Percentiles rank a stretch among this genome's conserved stretches.
Conservation (phyloP, 2,113 vertebrate species). For the Paracanthobrama guichenoti region DNA sequence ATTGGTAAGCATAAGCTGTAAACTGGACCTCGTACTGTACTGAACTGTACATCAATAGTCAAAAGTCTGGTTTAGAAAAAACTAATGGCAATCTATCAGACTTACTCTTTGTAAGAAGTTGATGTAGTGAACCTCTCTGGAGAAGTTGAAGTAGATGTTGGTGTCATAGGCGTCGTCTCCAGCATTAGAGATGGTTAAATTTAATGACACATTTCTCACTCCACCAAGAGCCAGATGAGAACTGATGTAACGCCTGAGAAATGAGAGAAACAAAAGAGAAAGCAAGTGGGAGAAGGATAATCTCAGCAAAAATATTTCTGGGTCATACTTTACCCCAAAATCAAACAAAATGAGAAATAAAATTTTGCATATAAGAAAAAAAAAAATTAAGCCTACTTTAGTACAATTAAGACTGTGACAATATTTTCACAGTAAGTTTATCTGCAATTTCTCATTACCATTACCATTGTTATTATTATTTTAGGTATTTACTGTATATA, state of each 20-base stretch:
- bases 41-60: not conserved
- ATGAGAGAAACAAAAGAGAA: not conserved
- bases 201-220: conserved; percentile 92
- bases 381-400: not conserved
- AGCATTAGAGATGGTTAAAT: conserved; percentile 88
- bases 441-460: not conserved
- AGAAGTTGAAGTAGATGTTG: conserved; percentile 95
- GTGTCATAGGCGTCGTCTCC: conserved; percentile 97
- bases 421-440: not conserved
- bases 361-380: not conserved
- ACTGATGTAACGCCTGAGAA: conserved; percentile 73
- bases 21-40: too few relatives aligned
- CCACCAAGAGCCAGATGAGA: conserved; percentile 90
- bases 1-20: not conserved
- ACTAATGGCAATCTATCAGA: not conserved
- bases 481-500: not conserved
- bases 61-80: not conserved
- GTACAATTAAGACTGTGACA: not conserved
- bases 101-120: conserved; percentile 98
- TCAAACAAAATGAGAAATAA: not conserved
- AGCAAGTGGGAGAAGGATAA: not conserved
- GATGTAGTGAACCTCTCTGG: conserved; percentile 95
- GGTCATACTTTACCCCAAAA: not conserved
- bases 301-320: not conserved
- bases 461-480: not conserved